Conservation (phyloP, 2,888 invertebrate species). For the Netelia fuscicornis region DNA sequence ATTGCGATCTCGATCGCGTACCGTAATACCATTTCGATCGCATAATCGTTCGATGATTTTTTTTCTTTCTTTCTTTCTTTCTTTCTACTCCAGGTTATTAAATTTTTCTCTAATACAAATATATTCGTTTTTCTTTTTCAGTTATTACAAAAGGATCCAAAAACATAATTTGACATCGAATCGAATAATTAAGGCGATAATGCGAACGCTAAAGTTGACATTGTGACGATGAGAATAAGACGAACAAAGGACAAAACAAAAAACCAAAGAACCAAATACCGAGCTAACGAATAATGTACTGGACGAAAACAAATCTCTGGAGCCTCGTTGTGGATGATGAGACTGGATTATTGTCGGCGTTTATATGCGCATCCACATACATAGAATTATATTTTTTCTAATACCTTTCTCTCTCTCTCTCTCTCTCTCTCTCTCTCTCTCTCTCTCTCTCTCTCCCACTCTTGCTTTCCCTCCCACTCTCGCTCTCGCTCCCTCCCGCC, state of each 20-base stretch:
- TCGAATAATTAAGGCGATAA: neutral
- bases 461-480: too few species aligned
- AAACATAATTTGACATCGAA: conserved; percentile 1
- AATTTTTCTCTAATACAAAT: neutral
- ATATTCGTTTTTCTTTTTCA: neutral
- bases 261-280: neutral
- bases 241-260: conserved; percentile 9
- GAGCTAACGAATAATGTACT: conserved; percentile 68
- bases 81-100: too few species aligned
- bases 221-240: conserved; percentile 10
- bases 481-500: neutral
- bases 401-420: conserved; percentile 65
- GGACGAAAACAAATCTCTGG: conserved; percentile 71
- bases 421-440: conserved; percentile 49
- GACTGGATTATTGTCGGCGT: conserved; percentile 36
- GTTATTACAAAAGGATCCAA: neutral
- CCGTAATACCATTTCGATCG: too few species aligned
- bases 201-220: conserved; percentile 1
- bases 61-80: neutral
- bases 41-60: neutral
- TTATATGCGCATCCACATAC: conserved; percentile 34
- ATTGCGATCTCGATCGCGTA: conserved; percentile 9
- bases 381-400: neutral
- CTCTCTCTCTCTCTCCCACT: neutral
- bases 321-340: conserved; percentile 63